These are phyloP conservation scores for Salvelinus namaycush DNA, from an alignment of 2,113 vertebrate species.

Conservation along the genomic window DNA sequence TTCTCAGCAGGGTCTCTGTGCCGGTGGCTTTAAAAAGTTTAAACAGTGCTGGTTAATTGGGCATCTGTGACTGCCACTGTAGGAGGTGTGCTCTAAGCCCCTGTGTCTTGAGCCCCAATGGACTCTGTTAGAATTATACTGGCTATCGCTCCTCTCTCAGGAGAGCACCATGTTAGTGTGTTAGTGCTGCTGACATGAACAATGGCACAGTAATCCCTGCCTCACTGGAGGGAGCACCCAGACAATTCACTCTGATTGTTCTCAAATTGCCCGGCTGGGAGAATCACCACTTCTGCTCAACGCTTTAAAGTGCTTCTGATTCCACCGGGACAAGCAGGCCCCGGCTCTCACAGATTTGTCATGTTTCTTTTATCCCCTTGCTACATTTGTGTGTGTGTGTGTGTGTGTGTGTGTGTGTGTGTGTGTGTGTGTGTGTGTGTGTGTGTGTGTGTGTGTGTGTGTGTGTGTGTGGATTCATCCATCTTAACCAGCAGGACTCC, in stretches of 20 bases:
- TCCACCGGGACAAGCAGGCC: conserved; percentile 54
- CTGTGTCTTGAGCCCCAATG: no score
- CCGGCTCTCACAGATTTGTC: conserved; percentile 42
- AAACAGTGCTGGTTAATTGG: neutral
- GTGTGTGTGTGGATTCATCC: conserved; percentile 26
- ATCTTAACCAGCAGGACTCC: conserved; percentile 17
- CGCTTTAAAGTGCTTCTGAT: conserved; percentile 64
- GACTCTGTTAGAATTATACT: no score
- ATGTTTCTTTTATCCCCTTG: conserved; percentile 23
- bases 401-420: conserved; percentile 1
- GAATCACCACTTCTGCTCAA: conserved; percentile 64
- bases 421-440: neutral
- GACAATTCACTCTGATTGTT: conserved; percentile 71
- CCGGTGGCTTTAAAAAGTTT: neutral
- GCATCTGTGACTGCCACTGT: neutral
- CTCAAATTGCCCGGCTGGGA: conserved; percentile 67
- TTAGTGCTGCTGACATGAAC: conserved; percentile 63
- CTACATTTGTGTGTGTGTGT: conserved; percentile 3
- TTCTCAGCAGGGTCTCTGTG: neutral
- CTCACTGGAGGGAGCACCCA: conserved; percentile 48
- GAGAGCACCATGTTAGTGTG: conserved; percentile 30
- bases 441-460: conserved; percentile 4
- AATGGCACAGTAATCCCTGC: conserved; percentile 46
- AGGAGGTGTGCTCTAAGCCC: neutral
- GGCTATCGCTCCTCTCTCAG: neutral